Conservation (phyloP, 2,797 vertebrate species). For the Centropyge bicolor region DNA sequence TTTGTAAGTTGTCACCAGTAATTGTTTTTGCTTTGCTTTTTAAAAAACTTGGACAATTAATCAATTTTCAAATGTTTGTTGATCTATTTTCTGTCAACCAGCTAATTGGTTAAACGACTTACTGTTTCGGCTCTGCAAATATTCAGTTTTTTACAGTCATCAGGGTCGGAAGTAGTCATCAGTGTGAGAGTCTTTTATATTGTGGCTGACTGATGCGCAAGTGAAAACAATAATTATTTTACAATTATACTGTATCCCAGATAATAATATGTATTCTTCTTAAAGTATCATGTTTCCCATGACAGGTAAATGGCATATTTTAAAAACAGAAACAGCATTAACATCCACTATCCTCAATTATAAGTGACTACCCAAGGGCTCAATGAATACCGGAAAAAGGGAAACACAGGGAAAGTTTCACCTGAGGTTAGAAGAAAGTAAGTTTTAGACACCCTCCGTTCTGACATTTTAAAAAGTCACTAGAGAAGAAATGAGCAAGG, state of each 20-base stretch:
- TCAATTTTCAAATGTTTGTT: background rate
- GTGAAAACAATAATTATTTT: background rate
- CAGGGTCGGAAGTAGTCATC: background rate
- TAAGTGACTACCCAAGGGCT: background rate
- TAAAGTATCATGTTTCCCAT: background rate
- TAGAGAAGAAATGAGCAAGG: slow-evolving; percentile 25
- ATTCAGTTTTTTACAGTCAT: background rate
- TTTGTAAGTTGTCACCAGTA: background rate
- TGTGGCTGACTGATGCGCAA: background rate
- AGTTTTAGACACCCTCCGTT: background rate
- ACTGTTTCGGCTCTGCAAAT: too few relatives aligned
- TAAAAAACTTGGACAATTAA: background rate
- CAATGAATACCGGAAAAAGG: background rate
- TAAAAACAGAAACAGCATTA: background rate
- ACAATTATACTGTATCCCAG: background rate
- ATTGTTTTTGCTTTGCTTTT: background rate
- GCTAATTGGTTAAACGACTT: too few relatives aligned
- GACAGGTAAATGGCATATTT: background rate
- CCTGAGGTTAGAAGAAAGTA: background rate
- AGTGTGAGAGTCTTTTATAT: background rate
- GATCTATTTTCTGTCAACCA: background rate
- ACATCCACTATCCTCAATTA: background rate
- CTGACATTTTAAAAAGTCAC: slow-evolving; percentile 20
- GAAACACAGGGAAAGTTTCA: background rate
- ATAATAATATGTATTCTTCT: background rate